Conservation (phyloP, 2,113 vertebrate genomes). For the Muscicapa adusta region DNA sequence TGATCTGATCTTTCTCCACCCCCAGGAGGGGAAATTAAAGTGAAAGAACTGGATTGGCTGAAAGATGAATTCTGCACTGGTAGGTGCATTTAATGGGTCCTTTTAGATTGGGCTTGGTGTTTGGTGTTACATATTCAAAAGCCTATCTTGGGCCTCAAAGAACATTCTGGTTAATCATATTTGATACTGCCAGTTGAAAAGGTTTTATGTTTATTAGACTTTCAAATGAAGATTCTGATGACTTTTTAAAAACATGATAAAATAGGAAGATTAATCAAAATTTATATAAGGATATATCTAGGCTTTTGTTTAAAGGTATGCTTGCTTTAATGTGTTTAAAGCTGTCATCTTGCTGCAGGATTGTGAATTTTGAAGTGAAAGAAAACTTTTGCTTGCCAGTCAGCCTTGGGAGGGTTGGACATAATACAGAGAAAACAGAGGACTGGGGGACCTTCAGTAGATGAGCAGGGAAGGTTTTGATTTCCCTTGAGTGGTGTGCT, state of each 20-base stretch:
- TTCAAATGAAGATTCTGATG: background rate
- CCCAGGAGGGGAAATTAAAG: constrained; percentile 76
- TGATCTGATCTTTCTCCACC: background rate
- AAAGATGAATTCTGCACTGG: constrained; percentile 82
- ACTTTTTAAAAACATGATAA: background rate
- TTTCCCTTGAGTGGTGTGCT: background rate
- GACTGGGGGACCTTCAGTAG: background rate
- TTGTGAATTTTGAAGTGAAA: background rate
- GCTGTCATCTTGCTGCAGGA: background rate
- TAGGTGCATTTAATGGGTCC: constrained; percentile 33
- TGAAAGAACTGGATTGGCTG: constrained; percentile 87
- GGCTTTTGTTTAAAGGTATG: background rate
- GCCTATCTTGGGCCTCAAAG: background rate
- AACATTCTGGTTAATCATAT: background rate
- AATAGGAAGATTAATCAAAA: background rate
- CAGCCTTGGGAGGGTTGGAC: background rate
- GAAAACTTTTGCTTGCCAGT: background rate
- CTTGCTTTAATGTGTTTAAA: background rate
- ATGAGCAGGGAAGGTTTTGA: background rate
- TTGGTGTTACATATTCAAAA: background rate
- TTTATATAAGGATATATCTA: rapidly evolving
- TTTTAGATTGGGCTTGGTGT: background rate
- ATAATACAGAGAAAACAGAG: background rate
- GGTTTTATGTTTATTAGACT: background rate
- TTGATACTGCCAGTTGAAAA: background rate